These are phyloP conservation scores for Noctuana brunneofusca DNA, from an alignment of 2,888 invertebrate genomes.

Conservation along the genomic window DNA sequence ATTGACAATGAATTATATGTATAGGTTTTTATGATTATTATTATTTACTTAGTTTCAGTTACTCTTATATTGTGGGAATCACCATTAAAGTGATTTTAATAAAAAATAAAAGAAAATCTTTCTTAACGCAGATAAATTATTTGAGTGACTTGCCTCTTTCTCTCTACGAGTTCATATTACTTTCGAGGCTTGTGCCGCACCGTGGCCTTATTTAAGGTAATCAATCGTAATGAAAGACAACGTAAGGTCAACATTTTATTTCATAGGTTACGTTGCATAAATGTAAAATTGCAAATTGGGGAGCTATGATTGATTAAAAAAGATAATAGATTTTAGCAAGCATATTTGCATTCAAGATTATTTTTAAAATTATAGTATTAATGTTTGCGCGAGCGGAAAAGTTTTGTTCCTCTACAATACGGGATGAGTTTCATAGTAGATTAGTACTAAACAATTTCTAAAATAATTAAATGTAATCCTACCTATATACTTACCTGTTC, in stretches of 20 bases:
- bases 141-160: neutral
- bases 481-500: too few species aligned
- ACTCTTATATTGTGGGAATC: neutral
- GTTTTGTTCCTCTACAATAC: too few species aligned
- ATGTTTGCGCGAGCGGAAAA: too few species aligned
- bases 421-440: too few species aligned
- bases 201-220: constrained; percentile 27
- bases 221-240: constrained; percentile 20
- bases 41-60: neutral
- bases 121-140: too few species aligned
- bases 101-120: too few species aligned
- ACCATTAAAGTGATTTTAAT: too few species aligned
- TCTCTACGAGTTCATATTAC: neutral
- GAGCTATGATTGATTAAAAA: constrained; percentile 7
- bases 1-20: constrained; percentile 50
- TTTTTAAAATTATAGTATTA: too few species aligned
- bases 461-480: too few species aligned
- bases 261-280: constrained; percentile 10
- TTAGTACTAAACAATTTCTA: too few species aligned
- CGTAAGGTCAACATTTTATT: constrained; percentile 22
- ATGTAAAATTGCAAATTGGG: constrained; percentile 4
- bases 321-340: too few species aligned
- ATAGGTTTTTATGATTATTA: neutral
- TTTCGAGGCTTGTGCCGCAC: constrained; percentile 15
- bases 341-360: too few species aligned